phyloP scores from a whole-genome alignment of 1,140 invertebrate species.

The Aporrectodea caliginosa region DNA sequence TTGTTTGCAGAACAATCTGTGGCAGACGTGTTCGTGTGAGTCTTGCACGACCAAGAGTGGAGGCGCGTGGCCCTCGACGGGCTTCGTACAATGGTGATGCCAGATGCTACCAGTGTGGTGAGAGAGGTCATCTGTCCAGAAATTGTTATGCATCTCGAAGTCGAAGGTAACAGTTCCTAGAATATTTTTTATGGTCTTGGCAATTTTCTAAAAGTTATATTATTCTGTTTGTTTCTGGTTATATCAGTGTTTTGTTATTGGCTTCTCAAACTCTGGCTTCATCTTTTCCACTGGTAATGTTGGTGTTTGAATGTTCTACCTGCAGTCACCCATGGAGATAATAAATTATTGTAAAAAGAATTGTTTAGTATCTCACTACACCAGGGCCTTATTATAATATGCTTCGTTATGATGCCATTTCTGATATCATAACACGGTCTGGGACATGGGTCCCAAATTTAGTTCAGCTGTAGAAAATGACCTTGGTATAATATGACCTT shows the following conservation, averaged over 20 bases:
- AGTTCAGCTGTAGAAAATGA: too few species aligned
- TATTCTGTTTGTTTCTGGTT: background rate
- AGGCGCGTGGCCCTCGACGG: slow-evolving; percentile 39
- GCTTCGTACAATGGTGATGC: slow-evolving; percentile 39
- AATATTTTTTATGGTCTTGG: background rate
- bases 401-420: too few species aligned
- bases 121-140: slow-evolving; percentile 52
- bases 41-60: slow-evolving; percentile 48
- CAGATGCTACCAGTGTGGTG: slow-evolving; percentile 52
- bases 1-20: slow-evolving; percentile 25
- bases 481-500: too few species aligned
- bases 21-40: slow-evolving; percentile 44
- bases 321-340: too few species aligned
- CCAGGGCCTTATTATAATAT: too few species aligned
- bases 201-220: background rate
- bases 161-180: background rate
- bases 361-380: too few species aligned
- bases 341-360: too few species aligned
- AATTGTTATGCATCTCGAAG: slow-evolving; percentile 40
- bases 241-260: background rate
- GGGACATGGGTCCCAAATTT: too few species aligned
- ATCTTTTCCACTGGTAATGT: too few species aligned
- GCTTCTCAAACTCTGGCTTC: background rate
- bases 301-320: background rate
- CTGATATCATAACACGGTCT: too few species aligned